Percentiles rank a stretch among this genome's conserved stretches.
Conservation (phyloP, 2,888 invertebrate genomes). For the Oligia fasciuncula region DNA sequence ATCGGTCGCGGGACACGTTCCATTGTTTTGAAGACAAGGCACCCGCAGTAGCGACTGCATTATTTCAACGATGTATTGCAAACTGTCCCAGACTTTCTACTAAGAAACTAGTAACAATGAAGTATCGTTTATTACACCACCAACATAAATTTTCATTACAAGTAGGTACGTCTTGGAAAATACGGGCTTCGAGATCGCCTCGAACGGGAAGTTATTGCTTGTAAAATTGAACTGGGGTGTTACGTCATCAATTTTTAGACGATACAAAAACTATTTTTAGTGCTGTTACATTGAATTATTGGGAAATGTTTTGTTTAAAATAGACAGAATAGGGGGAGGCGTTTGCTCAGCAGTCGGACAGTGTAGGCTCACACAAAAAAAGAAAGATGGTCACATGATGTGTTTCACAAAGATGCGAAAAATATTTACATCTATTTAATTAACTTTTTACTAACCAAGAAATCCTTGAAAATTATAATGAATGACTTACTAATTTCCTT, state of each 20-base stretch:
- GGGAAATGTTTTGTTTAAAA: not conserved
- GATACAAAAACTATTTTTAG: constrained; percentile 49
- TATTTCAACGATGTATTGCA: constrained; percentile 45
- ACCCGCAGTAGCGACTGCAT: constrained; percentile 29
- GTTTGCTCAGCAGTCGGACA: not conserved
- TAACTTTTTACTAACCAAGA: not conserved
- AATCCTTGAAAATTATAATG: not conserved
- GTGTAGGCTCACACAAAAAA: not conserved
- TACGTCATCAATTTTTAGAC: constrained; percentile 56
- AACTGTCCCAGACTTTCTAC: constrained; percentile 51
- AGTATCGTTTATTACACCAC: constrained; percentile 72
- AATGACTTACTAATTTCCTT: not conserved
- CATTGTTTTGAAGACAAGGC: constrained; percentile 69
- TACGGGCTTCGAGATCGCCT: constrained; percentile 69
- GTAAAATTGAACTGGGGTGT: constrained; percentile 66
- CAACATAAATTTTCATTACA: constrained; percentile 80
- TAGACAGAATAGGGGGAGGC: not conserved
- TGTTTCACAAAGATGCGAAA: no score
- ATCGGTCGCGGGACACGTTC: constrained; percentile 58
- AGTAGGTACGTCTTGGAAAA: constrained; percentile 70
- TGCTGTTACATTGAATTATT: constrained; percentile 18
- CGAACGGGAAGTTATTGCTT: constrained; percentile 67
- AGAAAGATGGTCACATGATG: not conserved
- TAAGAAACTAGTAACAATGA: constrained; percentile 67
- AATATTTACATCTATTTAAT: not conserved